Evolutionary conservation across 2,888 invertebrate genomes (phyloP).

Genomic region (Mesochorus sp.): DNA sequence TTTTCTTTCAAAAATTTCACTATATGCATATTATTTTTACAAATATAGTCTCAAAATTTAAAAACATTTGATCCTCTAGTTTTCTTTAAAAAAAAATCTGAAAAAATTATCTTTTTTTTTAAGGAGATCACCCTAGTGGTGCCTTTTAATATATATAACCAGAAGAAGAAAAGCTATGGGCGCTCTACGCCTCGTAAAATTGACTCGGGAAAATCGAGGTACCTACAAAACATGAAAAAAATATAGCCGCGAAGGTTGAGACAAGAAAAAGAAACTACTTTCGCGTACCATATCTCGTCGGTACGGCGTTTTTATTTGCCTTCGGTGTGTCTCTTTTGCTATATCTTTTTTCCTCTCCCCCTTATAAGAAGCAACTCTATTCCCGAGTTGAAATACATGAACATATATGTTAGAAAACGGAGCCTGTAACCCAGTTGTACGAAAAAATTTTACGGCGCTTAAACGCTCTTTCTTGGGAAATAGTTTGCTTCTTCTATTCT

Average conservation of each 20-base stretch:
- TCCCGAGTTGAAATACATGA: conserved; percentile 27
- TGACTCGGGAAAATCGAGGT: neutral
- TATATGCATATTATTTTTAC: too few species aligned
- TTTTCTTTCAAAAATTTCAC: too few species aligned
- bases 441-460: conserved; percentile 47
- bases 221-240: too few species aligned
- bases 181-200: neutral
- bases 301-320: conserved; percentile 34
- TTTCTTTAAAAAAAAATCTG: too few species aligned
- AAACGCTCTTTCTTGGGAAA: conserved; percentile 46
- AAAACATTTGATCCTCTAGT: too few species aligned
- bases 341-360: conserved; percentile 6
- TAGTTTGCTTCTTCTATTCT: conserved; percentile 35
- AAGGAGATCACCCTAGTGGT: too few species aligned
- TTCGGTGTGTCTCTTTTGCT: conserved; percentile 9
- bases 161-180: too few species aligned
- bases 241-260: conserved; percentile 1
- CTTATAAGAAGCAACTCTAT: conserved; percentile 32
- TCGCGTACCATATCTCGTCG: conserved; percentile 19
- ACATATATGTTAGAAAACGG: neutral
- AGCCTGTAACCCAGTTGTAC: conserved; percentile 28
- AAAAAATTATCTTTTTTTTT: too few species aligned
- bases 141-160: too few species aligned
- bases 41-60: too few species aligned
- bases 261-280: neutral